These are phyloP conservation scores for Platichthys stellatus DNA, from an alignment of 2,113 vertebrate genomes.

Conservation along the genomic window DNA sequence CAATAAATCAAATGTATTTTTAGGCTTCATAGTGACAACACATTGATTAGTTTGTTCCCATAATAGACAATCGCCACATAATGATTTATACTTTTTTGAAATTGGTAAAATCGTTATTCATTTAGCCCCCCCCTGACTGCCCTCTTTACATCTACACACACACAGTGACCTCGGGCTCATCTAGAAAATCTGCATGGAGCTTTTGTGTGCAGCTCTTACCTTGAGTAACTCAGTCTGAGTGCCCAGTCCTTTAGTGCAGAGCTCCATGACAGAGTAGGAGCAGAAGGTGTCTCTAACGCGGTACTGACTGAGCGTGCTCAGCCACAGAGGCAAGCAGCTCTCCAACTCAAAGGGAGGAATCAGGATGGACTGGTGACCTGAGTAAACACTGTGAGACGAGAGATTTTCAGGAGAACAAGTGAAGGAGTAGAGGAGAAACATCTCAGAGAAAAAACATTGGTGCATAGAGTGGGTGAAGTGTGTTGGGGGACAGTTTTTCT, in stretches of 20 bases:
- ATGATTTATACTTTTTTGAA: too few species aligned
- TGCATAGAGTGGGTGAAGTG: background rate
- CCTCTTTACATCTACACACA: too few species aligned
- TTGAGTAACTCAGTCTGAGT: constrained; percentile 95
- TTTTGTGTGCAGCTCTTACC: constrained; percentile 73
- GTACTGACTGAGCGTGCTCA: constrained; percentile 96
- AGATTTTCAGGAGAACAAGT: background rate
- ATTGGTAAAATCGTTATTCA: too few species aligned
- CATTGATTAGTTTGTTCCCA: too few species aligned
- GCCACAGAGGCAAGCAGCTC: constrained; percentile 94
- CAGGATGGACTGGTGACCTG: constrained; percentile 97
- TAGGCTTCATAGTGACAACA: too few species aligned
- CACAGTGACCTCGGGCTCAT: too few species aligned
- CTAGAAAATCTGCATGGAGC: too few species aligned
- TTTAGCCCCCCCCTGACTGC: too few species aligned
- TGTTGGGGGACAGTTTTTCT: background rate
- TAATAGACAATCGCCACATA: too few species aligned
- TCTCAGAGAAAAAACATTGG: background rate
- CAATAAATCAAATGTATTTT: too few species aligned
- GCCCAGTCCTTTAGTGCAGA: constrained; percentile 96
- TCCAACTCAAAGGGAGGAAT: constrained; percentile 98
- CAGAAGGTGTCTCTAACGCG: constrained; percentile 98
- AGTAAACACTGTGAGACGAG: constrained; percentile 87
- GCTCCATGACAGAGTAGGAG: constrained; percentile 99
- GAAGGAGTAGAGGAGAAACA: background rate